These are phyloP conservation scores for Oreotrochilus melanogaster DNA, from an alignment of 2,113 vertebrate species.

Conservation along the genomic window DNA sequence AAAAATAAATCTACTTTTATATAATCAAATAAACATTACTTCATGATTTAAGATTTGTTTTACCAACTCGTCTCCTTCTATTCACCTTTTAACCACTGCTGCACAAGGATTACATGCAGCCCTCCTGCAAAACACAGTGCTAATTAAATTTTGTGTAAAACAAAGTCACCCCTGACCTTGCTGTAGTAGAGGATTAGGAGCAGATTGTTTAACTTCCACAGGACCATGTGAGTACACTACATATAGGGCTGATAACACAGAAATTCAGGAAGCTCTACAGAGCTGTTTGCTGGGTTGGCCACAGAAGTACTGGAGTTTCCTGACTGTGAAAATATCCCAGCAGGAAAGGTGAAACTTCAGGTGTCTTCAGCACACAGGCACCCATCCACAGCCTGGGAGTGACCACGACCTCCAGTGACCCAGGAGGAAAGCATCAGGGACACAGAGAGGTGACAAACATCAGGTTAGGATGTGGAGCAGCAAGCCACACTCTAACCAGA, in stretches of 20 bases:
- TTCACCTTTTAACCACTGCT: background rate
- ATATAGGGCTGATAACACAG: rapidly evolving
- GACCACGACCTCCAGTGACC: background rate
- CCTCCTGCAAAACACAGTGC: background rate
- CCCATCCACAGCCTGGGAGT: background rate
- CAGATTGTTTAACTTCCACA: background rate
- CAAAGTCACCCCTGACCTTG: background rate
- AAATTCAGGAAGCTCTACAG: background rate
- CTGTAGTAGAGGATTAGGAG: background rate
- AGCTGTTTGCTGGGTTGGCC: background rate
- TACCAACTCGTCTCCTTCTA: background rate
- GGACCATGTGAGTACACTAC: background rate
- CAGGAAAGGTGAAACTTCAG: background rate
- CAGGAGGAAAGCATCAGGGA: background rate
- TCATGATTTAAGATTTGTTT: background rate
- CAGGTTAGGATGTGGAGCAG: background rate
- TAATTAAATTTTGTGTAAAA: background rate
- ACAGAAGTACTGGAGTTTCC: background rate
- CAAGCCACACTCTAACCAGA: background rate
- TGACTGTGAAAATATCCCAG: background rate
- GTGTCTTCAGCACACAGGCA: background rate
- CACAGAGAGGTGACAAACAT: background rate
- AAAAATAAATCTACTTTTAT: background rate
- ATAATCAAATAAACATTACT: background rate
- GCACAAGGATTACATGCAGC: background rate